phyloP scores from a whole-genome alignment of 2,888 invertebrate genomes.

The Atrina japonica region DNA sequence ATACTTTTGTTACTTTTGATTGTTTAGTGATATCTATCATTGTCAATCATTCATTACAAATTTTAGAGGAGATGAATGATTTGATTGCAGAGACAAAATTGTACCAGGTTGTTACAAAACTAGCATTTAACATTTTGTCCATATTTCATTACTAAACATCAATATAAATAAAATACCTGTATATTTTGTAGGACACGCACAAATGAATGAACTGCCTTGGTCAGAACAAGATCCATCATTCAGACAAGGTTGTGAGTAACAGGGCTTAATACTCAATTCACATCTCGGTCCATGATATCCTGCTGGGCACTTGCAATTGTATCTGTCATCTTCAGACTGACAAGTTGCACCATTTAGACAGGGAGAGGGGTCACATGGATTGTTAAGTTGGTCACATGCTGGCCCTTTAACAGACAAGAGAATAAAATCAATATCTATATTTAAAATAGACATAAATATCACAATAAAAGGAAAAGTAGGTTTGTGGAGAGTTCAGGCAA shows the following conservation, averaged over 20 bases:
- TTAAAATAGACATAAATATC: no score
- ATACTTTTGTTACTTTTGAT: no score
- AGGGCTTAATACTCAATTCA: conserved; percentile 30
- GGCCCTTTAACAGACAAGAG: not conserved
- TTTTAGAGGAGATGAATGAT: no score
- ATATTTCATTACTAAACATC: no score
- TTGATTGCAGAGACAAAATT: no score
- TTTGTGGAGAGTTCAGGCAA: no score
- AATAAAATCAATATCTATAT: not conserved
- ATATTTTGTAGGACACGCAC: conserved; percentile 51
- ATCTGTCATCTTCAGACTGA: conserved; percentile 16
- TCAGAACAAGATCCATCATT: conserved; percentile 46
- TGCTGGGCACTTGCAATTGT: conserved; percentile 31
- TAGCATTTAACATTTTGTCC: no score
- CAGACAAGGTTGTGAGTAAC: conserved; percentile 41
- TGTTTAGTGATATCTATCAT: no score
- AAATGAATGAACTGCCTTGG: conserved; percentile 17
- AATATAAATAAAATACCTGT: no score
- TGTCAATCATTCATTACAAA: no score
- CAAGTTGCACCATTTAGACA: conserved; percentile 41
- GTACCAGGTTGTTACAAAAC: no score
- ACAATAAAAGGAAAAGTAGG: no score
- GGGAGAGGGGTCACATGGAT: conserved; percentile 36
- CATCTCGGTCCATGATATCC: conserved; percentile 51
- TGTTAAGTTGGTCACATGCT: not conserved